Base-by-base conservation (phyloP, 2,797 vertebrate genomes). In the Falco berigora region DNA sequence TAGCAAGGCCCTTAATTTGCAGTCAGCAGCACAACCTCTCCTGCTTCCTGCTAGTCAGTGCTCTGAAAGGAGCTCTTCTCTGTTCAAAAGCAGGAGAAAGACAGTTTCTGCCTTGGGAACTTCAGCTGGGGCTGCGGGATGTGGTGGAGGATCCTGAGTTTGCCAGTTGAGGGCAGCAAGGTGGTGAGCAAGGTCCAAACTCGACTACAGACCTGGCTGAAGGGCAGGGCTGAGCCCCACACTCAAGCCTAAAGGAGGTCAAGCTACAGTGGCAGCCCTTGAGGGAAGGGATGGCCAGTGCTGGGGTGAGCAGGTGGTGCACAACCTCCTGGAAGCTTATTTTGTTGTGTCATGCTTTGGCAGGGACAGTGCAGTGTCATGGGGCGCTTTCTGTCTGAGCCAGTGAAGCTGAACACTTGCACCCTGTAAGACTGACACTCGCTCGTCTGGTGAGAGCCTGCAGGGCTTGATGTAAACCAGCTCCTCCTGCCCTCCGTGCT, bases 121-220 rank as follows among this genome's bases (percentile, higher is more conserved):
- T 61, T 55, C 9, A 3, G 46, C 38, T 27, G 52, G 34, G 52
- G 23, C 62, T n/a, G 61, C 0, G 4, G 58, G n/a, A 42, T 69
- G 67, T 38, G 38, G 12, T 76, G 67, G 52, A 89, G 63, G 73
- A 78, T 0, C 23, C 68, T 1, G 52, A 58, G 42, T 2, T 88
- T 79, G 49, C 88, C 93, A 67, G 90, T 55, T 79, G 94, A 25
- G 90, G 93, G 93, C 88, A 88, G 96, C 86, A 92, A 36, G 74
- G 74, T 5, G 3, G 69, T 0, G 9, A 84, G 52, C 49, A 11
- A 62, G 59, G 36, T 6, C 25, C 23, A 6, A 28, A 49, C 19
- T 19, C 3, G 0, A 4, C 66, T 28, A 1, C 42, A 58, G 68
- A n/a, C 20, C 21, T 6, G 46, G 53, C 47, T 44, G 83, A n/a